Percentiles rank a stretch among this genome's conserved stretches.
Evolutionary conservation across 2,888 invertebrate species (phyloP).

Genomic region (Troides aeacus): DNA sequence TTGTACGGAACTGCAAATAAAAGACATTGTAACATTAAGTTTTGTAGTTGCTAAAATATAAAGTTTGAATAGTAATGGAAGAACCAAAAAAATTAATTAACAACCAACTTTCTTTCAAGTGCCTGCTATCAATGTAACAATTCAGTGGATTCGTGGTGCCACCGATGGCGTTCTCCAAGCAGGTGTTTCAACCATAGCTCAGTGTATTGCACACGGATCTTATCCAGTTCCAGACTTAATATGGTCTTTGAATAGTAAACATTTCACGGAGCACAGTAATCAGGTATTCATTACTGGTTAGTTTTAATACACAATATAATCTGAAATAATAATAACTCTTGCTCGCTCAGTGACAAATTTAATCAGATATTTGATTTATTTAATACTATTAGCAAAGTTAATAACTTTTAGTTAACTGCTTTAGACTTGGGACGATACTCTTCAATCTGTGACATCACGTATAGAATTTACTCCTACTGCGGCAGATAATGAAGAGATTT

Average conservation of each 20-base stretch:
- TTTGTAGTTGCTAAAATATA: too few relatives aligned
- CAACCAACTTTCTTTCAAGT: conserved; percentile 45
- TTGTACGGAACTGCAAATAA: too few relatives aligned
- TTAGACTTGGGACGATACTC: conserved; percentile 62
- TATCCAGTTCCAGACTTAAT: conserved; percentile 69
- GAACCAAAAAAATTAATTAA: neutral
- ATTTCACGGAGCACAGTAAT: conserved; percentile 69
- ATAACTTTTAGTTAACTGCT: conserved; percentile 12
- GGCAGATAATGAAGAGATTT: conserved; percentile 63
- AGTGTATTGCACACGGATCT: conserved; percentile 69
- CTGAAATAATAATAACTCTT: too few relatives aligned
- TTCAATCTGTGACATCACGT: conserved; percentile 60
- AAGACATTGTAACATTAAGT: too few relatives aligned
- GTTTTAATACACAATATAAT: conserved; percentile 8
- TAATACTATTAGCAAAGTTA: neutral
- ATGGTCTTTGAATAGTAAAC: conserved; percentile 71
- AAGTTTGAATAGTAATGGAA: too few relatives aligned
- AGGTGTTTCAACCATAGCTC: conserved; percentile 59
- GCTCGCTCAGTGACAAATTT: neutral
- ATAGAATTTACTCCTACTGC: conserved; percentile 61
- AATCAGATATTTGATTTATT: neutral
- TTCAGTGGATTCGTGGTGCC: conserved; percentile 66
- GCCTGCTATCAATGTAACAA: conserved; percentile 70
- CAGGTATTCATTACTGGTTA: conserved; percentile 51
- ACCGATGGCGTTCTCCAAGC: conserved; percentile 58